Evolutionary conservation across 2,797 vertebrate genomes (phyloP).

Genomic region (Crocidura indochinensis): DNA sequence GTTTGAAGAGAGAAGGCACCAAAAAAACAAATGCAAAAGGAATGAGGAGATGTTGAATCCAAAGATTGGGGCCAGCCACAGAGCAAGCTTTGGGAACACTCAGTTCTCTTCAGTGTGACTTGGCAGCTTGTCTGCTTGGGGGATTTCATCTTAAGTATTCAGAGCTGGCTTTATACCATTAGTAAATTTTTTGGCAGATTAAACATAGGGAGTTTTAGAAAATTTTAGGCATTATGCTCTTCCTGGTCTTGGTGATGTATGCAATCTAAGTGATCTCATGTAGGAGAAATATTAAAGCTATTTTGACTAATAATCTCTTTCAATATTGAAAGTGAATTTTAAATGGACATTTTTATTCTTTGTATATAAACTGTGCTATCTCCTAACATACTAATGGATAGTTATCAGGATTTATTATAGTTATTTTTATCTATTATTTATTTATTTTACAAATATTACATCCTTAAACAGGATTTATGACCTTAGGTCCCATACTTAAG

Average conservation of each 20-base stretch:
- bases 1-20: neutral
- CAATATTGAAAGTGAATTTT: constrained; percentile 15
- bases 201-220: constrained; percentile 12
- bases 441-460: constrained; percentile 26
- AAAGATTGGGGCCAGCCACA: neutral
- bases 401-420: neutral
- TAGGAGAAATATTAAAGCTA: neutral
- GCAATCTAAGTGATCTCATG: neutral
- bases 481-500: neutral
- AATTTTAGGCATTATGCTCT: constrained; percentile 25
- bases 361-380: neutral
- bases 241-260: neutral
- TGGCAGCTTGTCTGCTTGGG: neutral
- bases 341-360: constrained; percentile 40
- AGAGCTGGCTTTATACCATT: neutral
- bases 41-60: neutral
- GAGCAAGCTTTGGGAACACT: neutral
- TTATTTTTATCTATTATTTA: constrained; percentile 20
- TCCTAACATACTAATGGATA: neutral
- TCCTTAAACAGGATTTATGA: constrained; percentile 26
- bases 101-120: neutral
- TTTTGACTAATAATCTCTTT: neutral
- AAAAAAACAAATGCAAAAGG: neutral
- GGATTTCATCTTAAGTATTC: neutral
- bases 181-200: neutral